Base-by-base conservation (phyloP, 2,797 vertebrate genomes). In the Sphenodon punctatus region DNA sequence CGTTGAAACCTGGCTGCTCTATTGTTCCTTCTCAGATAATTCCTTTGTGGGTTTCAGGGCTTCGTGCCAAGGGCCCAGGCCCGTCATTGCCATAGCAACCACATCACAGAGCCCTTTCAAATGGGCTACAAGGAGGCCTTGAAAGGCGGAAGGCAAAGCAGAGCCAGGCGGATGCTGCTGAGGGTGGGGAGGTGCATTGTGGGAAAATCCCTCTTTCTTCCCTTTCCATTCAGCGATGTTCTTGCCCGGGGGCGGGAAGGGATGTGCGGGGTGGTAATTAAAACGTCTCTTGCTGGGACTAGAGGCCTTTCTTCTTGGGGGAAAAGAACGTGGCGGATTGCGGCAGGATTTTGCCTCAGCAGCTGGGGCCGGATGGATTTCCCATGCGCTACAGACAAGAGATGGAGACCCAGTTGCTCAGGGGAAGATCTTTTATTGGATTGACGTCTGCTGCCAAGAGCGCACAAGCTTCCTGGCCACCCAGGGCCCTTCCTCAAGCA, bases 201-300 rank as follows among this genome's bases (percentile, higher is more conserved):
- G n/a, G n/a, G n/a, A n/a, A n/a, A n/a, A n/a, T 38, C 20, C 20
- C 25, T 23, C 9, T 12, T 38, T 22, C 36, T 14, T 23, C 56
- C 59, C 55, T 59, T 59, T 22, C 14, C 32, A 59, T 59, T 39
- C 36, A n/a, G 23, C 13, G 16, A 60, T 14, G 38, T 27, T 58
- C 36, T 60, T n/a, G 23, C 60, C n/a, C 23, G 16, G 38, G 14
- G 13, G 13, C 23, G n/a, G 58, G 23, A 39, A 23, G 38, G 8
- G 23, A 36, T 22, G 15, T n/a, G 80, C 69, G 91, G 78, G 90
- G 82, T 76, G 75, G 83, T 90, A 82, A 89, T 89, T 88, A 87
- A 86, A 86, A 78, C 1, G 2, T 36, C 61, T 82, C 86, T 87
- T 82, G 80, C 89, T 89, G 86, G 34, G 71, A 80, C 68, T 74